Conservation (phyloP, 1,140 invertebrate species). For the Pomacea maculata region DNA sequence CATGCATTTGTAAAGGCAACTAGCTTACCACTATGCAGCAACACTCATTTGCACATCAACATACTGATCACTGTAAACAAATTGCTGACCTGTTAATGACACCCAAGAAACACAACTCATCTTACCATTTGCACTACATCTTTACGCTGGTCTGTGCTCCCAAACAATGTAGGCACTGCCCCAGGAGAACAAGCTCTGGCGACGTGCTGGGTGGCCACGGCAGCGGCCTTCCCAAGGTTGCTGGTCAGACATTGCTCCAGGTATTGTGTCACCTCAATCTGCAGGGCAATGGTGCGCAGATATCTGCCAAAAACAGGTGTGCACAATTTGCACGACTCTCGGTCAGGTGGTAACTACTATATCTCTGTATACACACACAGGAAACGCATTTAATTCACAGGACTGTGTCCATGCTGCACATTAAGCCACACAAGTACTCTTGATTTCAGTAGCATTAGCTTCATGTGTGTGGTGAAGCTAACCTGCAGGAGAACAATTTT, state of each 20-base stretch:
- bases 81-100: too few relatives aligned
- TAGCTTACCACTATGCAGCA: background rate
- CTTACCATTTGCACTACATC: constrained; percentile 19
- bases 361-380: background rate
- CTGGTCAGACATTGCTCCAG: constrained; percentile 52
- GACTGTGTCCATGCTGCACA: too few relatives aligned
- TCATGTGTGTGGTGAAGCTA: too few relatives aligned
- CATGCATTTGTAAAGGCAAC: background rate
- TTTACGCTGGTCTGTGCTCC: constrained; percentile 28
- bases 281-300: constrained; percentile 58
- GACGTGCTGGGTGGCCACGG: constrained; percentile 22
- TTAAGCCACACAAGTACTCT: too few relatives aligned
- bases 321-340: constrained; percentile 6
- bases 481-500: too few relatives aligned
- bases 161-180: constrained; percentile 57
- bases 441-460: too few relatives aligned
- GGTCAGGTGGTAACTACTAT: background rate
- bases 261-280: constrained; percentile 64
- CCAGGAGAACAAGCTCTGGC: constrained; percentile 24
- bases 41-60: background rate
- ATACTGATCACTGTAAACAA: background rate
- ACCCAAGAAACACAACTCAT: background rate
- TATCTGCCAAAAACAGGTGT: constrained; percentile 42
- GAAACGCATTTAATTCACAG: background rate
- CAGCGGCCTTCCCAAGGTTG: constrained; percentile 30